Conservation (phyloP, 92 coral and sea anemone species). For the Zoanthus sociatus region DNA sequence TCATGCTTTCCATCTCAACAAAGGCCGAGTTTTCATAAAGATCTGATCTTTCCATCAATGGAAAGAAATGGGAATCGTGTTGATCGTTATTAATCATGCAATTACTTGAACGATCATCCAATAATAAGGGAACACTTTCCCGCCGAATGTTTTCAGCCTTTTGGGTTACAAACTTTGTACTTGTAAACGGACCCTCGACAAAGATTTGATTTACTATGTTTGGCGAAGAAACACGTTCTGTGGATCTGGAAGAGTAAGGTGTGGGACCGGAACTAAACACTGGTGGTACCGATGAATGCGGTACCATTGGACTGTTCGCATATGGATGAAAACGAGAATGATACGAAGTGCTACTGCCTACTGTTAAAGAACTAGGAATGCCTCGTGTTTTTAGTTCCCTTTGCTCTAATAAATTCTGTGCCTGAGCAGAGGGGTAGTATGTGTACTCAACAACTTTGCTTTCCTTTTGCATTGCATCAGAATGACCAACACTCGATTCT, state of each 20-base stretch:
- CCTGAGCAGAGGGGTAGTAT: neutral
- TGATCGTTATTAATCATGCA: neutral
- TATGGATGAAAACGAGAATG: slow-evolving; percentile 8
- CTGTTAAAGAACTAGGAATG: neutral
- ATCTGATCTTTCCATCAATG: neutral
- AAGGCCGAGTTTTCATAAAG: neutral
- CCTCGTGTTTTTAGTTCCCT: neutral
- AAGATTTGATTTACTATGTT: neutral
- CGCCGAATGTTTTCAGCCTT: neutral
- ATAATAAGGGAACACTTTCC: neutral
- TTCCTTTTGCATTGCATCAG: neutral
- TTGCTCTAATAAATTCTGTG: neutral
- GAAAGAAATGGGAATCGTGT: neutral
- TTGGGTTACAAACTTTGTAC: neutral
- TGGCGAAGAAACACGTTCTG: neutral
- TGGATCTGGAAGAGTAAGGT: neutral
- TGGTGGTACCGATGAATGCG: slow-evolving; percentile 16
- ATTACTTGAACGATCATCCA: neutral
- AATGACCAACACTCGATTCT: neutral
- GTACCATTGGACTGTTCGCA: neutral
- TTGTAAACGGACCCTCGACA: neutral
- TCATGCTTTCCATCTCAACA: neutral
- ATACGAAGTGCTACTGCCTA: neutral
- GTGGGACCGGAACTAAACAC: neutral
- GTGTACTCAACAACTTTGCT: neutral